Evolutionary conservation across 2,113 vertebrate genomes (phyloP).

Genomic region (Cyrtonyx montezumae): DNA sequence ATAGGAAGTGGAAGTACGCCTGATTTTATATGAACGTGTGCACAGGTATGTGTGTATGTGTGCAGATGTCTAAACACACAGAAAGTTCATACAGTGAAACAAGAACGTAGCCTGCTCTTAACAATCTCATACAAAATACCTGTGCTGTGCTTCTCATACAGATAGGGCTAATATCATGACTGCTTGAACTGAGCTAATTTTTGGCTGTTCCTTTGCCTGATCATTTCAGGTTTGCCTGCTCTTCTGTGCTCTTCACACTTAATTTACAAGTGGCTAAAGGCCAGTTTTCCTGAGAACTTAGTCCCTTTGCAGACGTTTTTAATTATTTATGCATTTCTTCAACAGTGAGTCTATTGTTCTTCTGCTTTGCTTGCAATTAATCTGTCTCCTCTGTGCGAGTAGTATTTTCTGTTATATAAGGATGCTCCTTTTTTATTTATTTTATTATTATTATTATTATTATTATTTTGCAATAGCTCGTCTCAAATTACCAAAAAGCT

Average conservation of each 20-base stretch:
- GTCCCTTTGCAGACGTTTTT: slow-evolving; percentile 23
- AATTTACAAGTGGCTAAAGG: slow-evolving; percentile 49
- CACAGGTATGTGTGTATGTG: too few relatives aligned
- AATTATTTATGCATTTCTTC: slow-evolving; percentile 59
- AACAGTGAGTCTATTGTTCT: slow-evolving; percentile 52
- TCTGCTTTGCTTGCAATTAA: slow-evolving; percentile 14
- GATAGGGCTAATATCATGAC: background rate
- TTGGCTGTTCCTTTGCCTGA: background rate
- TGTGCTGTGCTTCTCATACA: background rate
- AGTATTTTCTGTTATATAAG: slow-evolving; percentile 1
- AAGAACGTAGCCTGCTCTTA: background rate
- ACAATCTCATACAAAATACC: background rate
- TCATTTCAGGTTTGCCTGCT: slow-evolving; percentile 9
- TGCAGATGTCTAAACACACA: background rate
- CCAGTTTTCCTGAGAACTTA: slow-evolving; percentile 38
- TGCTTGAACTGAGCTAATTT: background rate
- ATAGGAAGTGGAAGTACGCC: background rate
- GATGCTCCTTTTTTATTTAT: background rate
- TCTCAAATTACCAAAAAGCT: slow-evolving; percentile 19
- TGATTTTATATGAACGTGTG: background rate
- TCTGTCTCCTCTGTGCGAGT: slow-evolving; percentile 11
- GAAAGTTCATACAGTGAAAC: background rate
- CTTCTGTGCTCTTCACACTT: slow-evolving; percentile 12
- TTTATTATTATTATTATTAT: background rate
- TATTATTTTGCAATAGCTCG: background rate